Evolutionary conservation across 2,113 vertebrate genomes (phyloP).

Genomic region (Dicentrarchus labrax): DNA sequence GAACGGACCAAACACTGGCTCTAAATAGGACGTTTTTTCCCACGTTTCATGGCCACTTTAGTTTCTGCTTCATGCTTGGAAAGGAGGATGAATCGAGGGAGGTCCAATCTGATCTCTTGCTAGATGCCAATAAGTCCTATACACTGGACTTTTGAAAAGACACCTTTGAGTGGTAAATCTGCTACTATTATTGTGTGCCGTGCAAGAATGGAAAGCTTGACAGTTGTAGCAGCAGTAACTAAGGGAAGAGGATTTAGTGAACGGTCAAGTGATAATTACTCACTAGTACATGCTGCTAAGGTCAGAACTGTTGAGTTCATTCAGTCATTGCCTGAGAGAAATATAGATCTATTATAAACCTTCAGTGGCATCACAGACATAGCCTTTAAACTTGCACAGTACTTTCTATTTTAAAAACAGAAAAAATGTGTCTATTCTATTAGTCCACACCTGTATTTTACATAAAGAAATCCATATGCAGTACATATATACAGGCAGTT

Average conservation of each 20-base stretch:
- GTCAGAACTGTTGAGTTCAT: slow-evolving; percentile 9
- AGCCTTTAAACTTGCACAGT: not conserved
- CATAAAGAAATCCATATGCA: not conserved
- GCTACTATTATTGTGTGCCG: not conserved
- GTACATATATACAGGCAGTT: no score
- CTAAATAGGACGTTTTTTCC: no score
- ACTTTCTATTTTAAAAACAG: not conserved
- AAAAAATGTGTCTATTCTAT: not conserved
- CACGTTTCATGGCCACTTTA: no score
- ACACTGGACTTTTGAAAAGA: not conserved
- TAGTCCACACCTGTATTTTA: not conserved
- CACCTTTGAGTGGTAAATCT: no score
- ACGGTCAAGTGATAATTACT: not conserved
- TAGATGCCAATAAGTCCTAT: no score
- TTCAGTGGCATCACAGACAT: not conserved
- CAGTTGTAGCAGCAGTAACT: not conserved
- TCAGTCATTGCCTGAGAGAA: not conserved
- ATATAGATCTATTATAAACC: not conserved
- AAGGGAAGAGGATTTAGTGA: not conserved
- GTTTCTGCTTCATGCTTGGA: no score
- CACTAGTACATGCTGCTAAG: not conserved
- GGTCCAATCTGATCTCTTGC: no score
- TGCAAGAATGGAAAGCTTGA: not conserved
- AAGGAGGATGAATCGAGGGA: no score
- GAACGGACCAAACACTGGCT: no score